Conservation (phyloP, 2,797 vertebrate genomes). For the Urocyon cinereoargenteus region DNA sequence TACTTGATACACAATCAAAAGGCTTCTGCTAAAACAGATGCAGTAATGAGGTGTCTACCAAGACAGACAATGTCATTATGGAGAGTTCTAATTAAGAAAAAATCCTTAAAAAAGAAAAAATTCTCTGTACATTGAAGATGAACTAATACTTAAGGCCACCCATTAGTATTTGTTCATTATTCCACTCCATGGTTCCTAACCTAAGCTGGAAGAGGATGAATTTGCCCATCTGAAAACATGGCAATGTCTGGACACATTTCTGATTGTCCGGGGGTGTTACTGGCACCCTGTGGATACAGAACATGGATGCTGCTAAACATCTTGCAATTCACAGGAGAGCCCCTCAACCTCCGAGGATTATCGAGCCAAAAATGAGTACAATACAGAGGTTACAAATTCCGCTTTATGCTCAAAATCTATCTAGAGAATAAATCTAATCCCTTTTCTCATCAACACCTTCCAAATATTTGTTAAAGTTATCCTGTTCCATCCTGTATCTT, state of each 20-base stretch:
- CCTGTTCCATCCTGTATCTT: neutral
- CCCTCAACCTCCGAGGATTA: neutral
- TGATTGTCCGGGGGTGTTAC: neutral
- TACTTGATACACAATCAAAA: neutral
- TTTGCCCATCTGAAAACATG: neutral
- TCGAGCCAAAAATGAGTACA: neutral
- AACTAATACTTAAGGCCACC: neutral
- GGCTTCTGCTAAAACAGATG: neutral
- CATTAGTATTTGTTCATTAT: neutral
- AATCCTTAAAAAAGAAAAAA: neutral
- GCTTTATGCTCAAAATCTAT: neutral
- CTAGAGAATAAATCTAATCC: neutral
- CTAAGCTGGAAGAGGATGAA: neutral
- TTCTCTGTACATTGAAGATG: neutral
- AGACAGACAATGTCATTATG: neutral
- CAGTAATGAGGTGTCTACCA: neutral
- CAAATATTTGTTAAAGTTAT: conserved; percentile 22
- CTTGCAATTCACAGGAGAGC: neutral
- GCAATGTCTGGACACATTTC: neutral
- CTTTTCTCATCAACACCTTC: neutral
- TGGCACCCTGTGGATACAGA: neutral
- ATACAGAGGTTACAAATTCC: neutral
- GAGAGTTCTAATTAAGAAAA: neutral
- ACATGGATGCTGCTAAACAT: neutral
- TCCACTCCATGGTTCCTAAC: neutral